Conservation (phyloP, 2,113 vertebrate genomes). For the Eublepharis macularius region DNA sequence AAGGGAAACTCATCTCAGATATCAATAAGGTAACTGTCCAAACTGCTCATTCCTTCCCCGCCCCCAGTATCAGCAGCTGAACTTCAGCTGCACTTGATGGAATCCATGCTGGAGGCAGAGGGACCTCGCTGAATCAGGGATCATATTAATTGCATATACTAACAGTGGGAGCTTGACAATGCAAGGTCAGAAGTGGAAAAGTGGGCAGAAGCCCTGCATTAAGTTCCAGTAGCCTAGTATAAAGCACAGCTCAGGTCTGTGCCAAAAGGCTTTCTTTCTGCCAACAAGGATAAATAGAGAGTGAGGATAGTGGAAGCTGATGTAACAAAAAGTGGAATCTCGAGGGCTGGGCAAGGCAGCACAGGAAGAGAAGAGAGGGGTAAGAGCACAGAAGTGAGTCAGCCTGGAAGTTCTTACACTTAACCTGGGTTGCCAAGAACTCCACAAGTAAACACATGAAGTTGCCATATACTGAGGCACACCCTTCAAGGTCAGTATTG, state of each 20-base stretch:
- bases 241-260: background rate
- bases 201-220: too few species aligned
- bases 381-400: background rate
- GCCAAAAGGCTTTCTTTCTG: background rate
- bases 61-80: background rate
- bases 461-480: too few species aligned
- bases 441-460: background rate
- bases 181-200: background rate
- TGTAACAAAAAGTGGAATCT: background rate
- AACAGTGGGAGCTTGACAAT: background rate
- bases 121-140: too few species aligned
- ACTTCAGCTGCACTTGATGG: too few species aligned
- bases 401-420: background rate
- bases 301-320: background rate
- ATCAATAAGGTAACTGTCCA: slow-evolving; percentile 89
- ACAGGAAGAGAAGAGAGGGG: background rate
- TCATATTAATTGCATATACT: background rate
- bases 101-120: background rate
- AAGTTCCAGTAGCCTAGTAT: background rate
- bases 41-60: background rate
- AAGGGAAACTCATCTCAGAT: slow-evolving; percentile 97
- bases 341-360: background rate
- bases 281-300: background rate
- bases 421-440: background rate
- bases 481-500: too few species aligned